These are phyloP conservation scores for Oncorhynchus mykiss DNA, from an alignment of 2,113 vertebrate species.

Conservation along the genomic window DNA sequence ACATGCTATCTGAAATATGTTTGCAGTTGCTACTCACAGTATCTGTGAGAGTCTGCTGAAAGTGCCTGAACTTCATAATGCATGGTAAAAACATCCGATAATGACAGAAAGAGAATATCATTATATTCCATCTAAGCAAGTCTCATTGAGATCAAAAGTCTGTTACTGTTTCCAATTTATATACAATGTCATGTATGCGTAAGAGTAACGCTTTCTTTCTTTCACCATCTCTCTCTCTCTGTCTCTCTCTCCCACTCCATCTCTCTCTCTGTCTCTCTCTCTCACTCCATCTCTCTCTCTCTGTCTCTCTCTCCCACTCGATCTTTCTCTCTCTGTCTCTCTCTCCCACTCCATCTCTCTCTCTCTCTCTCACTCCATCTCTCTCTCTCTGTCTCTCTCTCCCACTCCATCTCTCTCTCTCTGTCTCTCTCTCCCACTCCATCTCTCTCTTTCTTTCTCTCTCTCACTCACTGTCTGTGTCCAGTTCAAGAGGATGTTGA, in stretches of 20 bases:
- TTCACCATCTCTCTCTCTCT: neutral
- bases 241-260: neutral
- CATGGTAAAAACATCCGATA: too few species aligned
- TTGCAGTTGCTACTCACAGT: too few species aligned
- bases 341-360: too few species aligned
- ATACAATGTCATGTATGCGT: neutral
- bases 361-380: neutral
- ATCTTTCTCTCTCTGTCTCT: too few species aligned
- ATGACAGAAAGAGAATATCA: too few species aligned
- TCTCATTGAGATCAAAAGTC: too few species aligned
- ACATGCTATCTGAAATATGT: too few species aligned
- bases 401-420: neutral
- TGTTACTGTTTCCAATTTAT: neutral
- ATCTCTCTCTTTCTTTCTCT: neutral
- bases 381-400: neutral
- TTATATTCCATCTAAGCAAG: too few species aligned
- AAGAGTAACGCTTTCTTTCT: neutral
- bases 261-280: neutral
- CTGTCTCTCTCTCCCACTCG: too few species aligned
- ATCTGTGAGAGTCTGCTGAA: too few species aligned
- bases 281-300: neutral
- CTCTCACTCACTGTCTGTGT: neutral
- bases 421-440: neutral
- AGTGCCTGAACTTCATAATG: too few species aligned
- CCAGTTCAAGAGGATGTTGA: slow-evolving; percentile 84